Base-by-base conservation (phyloP, 2,888 invertebrate species). In the Mellilla xanthometata region DNA sequence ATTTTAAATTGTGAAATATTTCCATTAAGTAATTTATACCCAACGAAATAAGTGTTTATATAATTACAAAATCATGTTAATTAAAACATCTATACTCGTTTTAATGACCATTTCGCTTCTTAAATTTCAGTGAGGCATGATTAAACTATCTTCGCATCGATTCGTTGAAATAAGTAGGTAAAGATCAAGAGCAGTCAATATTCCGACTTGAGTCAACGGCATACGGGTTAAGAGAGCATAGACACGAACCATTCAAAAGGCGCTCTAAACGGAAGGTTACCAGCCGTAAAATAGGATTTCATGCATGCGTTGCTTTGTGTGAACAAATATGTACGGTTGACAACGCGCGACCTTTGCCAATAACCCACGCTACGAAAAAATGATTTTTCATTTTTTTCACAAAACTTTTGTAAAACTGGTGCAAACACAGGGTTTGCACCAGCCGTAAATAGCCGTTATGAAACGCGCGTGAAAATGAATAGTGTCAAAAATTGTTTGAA, bases 221-320 rank as follows among this genome's bases (percentile, higher is more conserved):
- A 72, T 65, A 68, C 64, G 73, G 68, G 72, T 70, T 75, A 81
- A 81, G 79, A 79, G 79, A 76, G 83, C 81, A 71, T 69, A 81
- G 76, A 78, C 72, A 76, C 68, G 74, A 72, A 70, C 79, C 77
- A 84, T 86, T 85, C 81, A 82, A 83, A 84, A 84, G 81, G 77
- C 76, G 79, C 76, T 84, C 81, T 82, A 80, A 83, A 78, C 79
- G 84, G 78, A 76, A 76, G 78, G 81, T 82, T 77, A 76, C 85
- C 83, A 84, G 79, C 81, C 86, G 87, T 86, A 81, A 87, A 89
- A 88, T 83, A 84, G 81, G 83, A 88, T 88, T 88, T 88, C 86
- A 89, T 81, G 88, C 87, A 84, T 86, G 81, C 83, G 75, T 80
- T 78, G 76, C 72, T 75, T 74, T 81, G 84, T 87, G 85, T 86